Evolutionary conservation across 2,113 vertebrate genomes (phyloP), one percentile per base, ranked within the genome.

Genomic region (Xenopus borealis): DNA sequence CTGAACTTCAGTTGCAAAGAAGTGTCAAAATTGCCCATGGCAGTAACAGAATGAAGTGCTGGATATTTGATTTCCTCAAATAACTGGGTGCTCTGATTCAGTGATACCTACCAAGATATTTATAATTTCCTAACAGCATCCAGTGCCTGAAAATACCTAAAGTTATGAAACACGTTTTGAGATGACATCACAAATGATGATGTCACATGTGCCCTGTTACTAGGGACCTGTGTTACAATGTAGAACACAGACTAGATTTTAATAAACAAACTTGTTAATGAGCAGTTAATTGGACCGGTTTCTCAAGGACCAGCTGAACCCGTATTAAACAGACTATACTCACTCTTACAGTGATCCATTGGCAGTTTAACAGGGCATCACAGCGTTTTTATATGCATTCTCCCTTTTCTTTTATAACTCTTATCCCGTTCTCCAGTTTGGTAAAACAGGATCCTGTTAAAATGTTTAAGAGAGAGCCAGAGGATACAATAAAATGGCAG

Each of bases 401-500:
- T 77, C 59, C 61, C 16, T 77, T 77, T 75, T 75, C 66, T 45
- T 77, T 70, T 70, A 77, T 69, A 77, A 77, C 59, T 69, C 62
- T 64, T 58, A 67, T 70, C 67, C 52, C 62, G 74, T 62, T 77
- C 59, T 33, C 66, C 52, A 77, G 61, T 55, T 47, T 77, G 74
- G 66, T 77, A 77, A 77, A 70, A 75, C 45, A 69, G 69, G 74
- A 55, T 77, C 59, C 67, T 77, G 74, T 64, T 77, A 77, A 73
- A 77, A 70, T 46, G 66, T 77, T 76, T 64, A 77, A 77, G 67
- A 77, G 74, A 77, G 74, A 52, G 67, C 74, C 74, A 70, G 74
- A 77, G 74, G 74, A 77, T 61, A 77, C 74, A 77, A 77, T 77
- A 70, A 77, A 77, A 77, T 69, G 66, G 66, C 74, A 77, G 66